Evolutionary conservation across 2,888 invertebrate genomes (phyloP), one percentile per base, ranked within the genome.

Genomic region (Acanthoscelides obtectus): DNA sequence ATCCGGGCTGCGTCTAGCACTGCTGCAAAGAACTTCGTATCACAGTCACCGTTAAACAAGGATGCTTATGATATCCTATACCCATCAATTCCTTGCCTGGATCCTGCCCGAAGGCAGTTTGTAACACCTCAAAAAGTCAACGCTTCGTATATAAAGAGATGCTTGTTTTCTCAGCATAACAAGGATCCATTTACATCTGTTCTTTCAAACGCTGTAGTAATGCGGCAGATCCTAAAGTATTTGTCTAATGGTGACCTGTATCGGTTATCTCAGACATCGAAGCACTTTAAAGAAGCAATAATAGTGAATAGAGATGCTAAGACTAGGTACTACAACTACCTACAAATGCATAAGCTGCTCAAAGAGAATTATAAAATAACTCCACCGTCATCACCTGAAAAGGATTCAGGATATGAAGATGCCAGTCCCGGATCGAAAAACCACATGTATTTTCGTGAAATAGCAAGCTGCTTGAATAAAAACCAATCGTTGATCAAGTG

Each of bases 401-500:
- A 79, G 20, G 69, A 75, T 66, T 65, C n/a, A 27, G 75, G 75
- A 68, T 69, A 69, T 20, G 71, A 70, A 8, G 77, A 76, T n/a
- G 72, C 75, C 20, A 78, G 77, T 69, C 77, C 77, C 0, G 72
- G 69, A 20, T 76, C 78, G 6, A 73, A 75, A 69, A 76, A 76
- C 64, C 80, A 80, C 71, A 74, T 75, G 5, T 75, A 79, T 66
- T 81, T 79, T 71, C 70, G 72, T 20, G 66, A 81, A 80, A 75
- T 79, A 22, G 81, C 78, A 5, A 78, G 74, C 67, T 71, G 68
- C 2, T 75, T 85, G 21, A 78, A 71, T n/a, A 77, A 75, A 22
- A 79, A 79, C 65, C 84, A 85, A 73, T 80, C 79, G n/a, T 74
- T 83, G 3, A 76, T 77, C 6, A 83, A 82, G 66, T 85, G 85